Evolutionary conservation across 2,888 invertebrate genomes (phyloP).

Genomic region (Drosophila borealis): DNA sequence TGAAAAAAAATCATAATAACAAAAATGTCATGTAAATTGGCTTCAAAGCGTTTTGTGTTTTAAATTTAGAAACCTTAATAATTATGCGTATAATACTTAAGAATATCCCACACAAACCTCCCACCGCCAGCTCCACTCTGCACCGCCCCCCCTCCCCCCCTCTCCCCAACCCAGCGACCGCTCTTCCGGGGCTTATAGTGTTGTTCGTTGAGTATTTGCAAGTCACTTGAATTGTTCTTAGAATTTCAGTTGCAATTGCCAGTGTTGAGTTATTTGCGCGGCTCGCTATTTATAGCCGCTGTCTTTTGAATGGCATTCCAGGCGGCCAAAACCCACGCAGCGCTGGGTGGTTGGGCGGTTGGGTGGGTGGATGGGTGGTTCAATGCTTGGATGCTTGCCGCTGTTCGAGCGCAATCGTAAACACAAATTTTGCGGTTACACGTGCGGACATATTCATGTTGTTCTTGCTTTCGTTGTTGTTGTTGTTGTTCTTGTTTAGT

Average conservation of each 20-base stretch:
- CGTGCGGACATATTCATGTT: slow-evolving; percentile 65
- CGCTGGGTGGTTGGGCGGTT: slow-evolving; percentile 8
- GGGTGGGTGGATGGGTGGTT: background rate
- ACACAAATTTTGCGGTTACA: slow-evolving; percentile 66
- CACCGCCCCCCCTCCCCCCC: background rate
- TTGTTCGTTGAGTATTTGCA: slow-evolving; percentile 32
- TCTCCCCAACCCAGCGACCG: background rate
- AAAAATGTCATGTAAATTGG: slow-evolving; percentile 21
- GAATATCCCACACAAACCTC: background rate
- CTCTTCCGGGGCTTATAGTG: background rate
- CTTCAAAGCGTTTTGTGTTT: slow-evolving; percentile 22
- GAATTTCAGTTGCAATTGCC: slow-evolving; percentile 52
- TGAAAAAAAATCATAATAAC: background rate
- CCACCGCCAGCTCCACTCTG: no score
- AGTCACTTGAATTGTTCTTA: slow-evolving; percentile 46
- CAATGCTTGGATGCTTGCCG: slow-evolving; percentile 1
- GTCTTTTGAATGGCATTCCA: slow-evolving; percentile 69
- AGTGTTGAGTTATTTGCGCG: slow-evolving; percentile 43
- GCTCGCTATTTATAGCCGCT: slow-evolving; percentile 63
- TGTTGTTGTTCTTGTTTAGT: slow-evolving; percentile 47
- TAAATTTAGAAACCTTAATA: slow-evolving; percentile 33
- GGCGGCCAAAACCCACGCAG: slow-evolving; percentile 45
- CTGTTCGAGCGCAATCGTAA: slow-evolving; percentile 58
- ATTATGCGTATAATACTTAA: slow-evolving; percentile 24
- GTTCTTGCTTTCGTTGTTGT: slow-evolving; percentile 58